These are phyloP conservation scores for Schizothorax lantsangensis DNA, from an alignment of 2,797 vertebrate genomes.

Conservation along the genomic window DNA sequence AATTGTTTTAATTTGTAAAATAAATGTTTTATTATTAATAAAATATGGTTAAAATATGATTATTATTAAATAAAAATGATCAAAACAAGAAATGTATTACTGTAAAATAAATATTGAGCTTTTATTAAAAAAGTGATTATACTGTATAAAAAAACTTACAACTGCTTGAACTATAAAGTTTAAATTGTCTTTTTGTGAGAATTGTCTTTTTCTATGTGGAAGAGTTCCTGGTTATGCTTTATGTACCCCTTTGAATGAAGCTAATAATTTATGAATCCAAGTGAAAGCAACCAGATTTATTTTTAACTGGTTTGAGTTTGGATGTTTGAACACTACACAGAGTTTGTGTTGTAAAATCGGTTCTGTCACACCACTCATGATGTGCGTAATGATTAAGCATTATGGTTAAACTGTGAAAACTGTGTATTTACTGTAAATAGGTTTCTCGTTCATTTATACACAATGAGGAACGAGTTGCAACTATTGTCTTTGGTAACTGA, in stretches of 20 bases:
- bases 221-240: neutral
- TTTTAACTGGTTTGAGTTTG: neutral
- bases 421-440: conserved; percentile 29
- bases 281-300: neutral
- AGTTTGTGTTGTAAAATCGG: neutral
- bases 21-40: neutral
- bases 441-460: neutral
- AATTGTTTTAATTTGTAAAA: no score
- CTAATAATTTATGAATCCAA: neutral
- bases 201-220: neutral
- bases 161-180: neutral
- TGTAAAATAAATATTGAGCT: neutral
- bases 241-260: neutral
- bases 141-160: neutral
- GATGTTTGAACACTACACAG: neutral
- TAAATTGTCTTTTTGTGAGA: neutral
- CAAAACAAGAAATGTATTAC: neutral
- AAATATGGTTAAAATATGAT: neutral
- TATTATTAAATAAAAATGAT: neutral
- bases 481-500: neutral
- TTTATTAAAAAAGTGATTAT: neutral
- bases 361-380: neutral
- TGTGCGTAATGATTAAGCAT: neutral
- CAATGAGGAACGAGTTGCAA: neutral
- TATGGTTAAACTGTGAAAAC: neutral